Evolutionary conservation across 2,113 vertebrate species (phyloP).

Genomic region (Anser brachyrhynchus): DNA sequence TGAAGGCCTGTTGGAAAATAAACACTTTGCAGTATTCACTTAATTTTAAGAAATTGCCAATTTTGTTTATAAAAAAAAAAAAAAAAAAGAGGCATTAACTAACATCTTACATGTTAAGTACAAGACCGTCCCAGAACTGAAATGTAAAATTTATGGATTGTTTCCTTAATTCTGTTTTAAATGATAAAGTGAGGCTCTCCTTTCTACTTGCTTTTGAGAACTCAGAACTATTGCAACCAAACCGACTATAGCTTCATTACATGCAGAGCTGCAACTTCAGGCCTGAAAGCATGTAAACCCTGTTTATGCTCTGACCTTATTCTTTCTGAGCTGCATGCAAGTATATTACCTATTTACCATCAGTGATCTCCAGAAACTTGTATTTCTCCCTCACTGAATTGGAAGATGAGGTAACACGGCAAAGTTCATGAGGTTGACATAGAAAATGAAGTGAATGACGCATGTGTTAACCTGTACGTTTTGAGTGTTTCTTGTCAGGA

Average conservation of each 20-base stretch:
- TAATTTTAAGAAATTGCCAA: neutral
- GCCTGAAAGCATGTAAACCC: neutral
- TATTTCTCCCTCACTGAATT: neutral
- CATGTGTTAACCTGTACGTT: neutral
- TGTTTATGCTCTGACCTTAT: neutral
- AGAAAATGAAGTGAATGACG: neutral
- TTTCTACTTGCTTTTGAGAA: neutral
- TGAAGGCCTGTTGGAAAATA: neutral
- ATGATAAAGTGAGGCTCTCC: neutral
- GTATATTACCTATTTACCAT: neutral
- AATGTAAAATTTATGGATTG: neutral
- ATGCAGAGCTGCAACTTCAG: neutral
- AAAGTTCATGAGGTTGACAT: neutral
- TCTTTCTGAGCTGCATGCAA: neutral
- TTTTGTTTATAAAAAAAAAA: neutral
- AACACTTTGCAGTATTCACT: neutral
- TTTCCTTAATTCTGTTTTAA: neutral
- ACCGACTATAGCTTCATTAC: neutral
- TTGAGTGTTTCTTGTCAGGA: neutral
- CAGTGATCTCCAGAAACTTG: neutral
- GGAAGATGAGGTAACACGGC: neutral
- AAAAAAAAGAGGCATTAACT: neutral
- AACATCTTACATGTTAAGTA: neutral
- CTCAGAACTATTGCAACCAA: fast-evolving
- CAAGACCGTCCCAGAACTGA: neutral